phyloP scores from a whole-genome alignment of 2,888 invertebrate genomes.

The Neria commutata region DNA sequence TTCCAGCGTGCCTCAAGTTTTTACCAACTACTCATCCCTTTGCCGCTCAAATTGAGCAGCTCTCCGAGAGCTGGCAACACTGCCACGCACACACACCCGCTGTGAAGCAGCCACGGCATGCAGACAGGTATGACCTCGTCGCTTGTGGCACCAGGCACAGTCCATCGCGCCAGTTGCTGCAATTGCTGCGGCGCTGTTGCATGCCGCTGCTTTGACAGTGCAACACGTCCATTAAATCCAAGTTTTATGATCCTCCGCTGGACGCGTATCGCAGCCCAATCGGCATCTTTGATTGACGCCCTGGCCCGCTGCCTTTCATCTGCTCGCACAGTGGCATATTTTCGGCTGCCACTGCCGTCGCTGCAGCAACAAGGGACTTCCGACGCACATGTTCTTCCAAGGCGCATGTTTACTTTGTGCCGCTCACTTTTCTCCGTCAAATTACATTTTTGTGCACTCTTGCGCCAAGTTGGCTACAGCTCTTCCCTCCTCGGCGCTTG shows the following conservation, averaged over 20 bases:
- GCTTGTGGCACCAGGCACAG: no score
- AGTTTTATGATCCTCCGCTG: conserved; percentile 17
- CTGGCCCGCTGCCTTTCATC: background rate
- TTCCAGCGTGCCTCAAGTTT: no score
- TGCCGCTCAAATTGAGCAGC: no score
- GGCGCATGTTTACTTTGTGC: background rate
- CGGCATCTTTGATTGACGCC: conserved; percentile 10
- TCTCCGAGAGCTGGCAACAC: background rate
- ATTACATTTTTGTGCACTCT: background rate
- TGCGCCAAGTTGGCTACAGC: background rate
- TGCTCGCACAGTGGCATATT: background rate
- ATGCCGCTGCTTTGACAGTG: background rate
- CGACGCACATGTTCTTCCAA: background rate
- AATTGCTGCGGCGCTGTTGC: conserved; percentile 3
- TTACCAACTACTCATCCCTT: no score
- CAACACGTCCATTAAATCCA: conserved; percentile 24
- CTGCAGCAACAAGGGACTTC: background rate
- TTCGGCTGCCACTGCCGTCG: background rate
- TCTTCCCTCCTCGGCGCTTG: background rate
- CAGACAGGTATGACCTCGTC: no score
- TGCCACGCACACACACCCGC: background rate
- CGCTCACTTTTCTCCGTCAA: background rate
- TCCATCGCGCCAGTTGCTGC: background rate
- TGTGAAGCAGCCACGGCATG: conserved; percentile 14
- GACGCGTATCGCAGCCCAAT: no score